Percentiles rank a stretch among this genome's conserved stretches.
Conservation (phyloP, 2,888 invertebrate species). For the Tiliacea aurago region DNA sequence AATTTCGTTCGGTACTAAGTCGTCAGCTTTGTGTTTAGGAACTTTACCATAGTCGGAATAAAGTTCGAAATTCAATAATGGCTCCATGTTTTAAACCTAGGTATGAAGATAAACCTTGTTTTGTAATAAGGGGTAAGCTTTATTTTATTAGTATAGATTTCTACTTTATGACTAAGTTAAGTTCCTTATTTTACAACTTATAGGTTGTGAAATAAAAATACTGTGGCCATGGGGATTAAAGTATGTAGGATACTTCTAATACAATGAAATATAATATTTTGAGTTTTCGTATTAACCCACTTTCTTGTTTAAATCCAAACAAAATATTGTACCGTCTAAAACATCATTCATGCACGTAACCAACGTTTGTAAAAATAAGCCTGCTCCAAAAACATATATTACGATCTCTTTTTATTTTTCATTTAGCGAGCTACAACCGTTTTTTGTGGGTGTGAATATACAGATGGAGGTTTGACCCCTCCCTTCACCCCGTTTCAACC, state of each 20-base stretch:
- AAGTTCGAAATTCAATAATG: too few relatives aligned
- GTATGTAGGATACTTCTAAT: too few relatives aligned
- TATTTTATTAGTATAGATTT: neutral
- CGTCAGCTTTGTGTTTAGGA: too few relatives aligned
- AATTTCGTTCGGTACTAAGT: too few relatives aligned
- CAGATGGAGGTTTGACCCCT: constrained; percentile 49
- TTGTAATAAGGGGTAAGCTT: too few relatives aligned
- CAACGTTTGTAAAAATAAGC: constrained; percentile 46
- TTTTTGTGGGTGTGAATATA: constrained; percentile 60
- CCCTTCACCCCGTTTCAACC: constrained; percentile 49
- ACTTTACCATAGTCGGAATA: too few relatives aligned
- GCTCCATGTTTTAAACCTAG: too few relatives aligned
- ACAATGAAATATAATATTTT: neutral
- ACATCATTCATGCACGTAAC: constrained; percentile 21
- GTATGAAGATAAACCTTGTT: too few relatives aligned
- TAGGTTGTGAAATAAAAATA: too few relatives aligned
- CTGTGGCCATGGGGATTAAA: too few relatives aligned
- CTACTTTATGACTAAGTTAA: neutral
- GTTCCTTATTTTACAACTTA: neutral
- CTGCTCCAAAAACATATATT: constrained; percentile 44
- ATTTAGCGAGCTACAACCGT: constrained; percentile 40
- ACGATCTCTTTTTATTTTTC: constrained; percentile 54
- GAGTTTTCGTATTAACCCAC: constrained; percentile 7
- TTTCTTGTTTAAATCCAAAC: constrained; percentile 24
- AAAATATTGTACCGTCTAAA: constrained; percentile 16